Conservation (phyloP, 2,113 vertebrate species). For the Tragulus kanchil region DNA sequence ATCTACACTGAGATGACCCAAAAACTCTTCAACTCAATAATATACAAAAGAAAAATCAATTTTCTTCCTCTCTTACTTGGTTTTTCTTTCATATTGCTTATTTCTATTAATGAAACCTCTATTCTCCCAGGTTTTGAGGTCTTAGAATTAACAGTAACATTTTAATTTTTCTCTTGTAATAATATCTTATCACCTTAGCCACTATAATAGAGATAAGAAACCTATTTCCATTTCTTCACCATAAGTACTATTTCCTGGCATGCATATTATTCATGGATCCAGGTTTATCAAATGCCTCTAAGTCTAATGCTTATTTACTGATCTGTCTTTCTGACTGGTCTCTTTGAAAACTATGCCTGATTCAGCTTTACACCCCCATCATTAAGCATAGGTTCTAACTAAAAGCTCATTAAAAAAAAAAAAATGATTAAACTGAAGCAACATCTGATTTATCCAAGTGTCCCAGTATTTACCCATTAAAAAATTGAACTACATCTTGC, state of each 20-base stretch:
- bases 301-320: not conserved
- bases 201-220: not conserved
- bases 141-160: not conserved
- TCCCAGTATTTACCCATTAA: not conserved
- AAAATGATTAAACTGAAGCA: not conserved
- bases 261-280: not conserved
- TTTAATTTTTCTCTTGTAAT: slow-evolving; percentile 42
- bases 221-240: not conserved
- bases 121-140: not conserved
- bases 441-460: not conserved
- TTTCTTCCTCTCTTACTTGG: not conserved
- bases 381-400: not conserved
- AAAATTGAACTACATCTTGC: not conserved
- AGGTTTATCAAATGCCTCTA: not conserved
- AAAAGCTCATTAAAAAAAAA: not conserved
- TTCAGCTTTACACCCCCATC: not conserved
- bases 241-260: not conserved
- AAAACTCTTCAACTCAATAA: slow-evolving; percentile 1
- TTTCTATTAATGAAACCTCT: not conserved
- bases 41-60: slow-evolving; percentile 12
- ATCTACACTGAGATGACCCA: slow-evolving; percentile 28
- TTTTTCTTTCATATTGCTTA: not conserved
- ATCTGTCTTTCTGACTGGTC: not conserved
- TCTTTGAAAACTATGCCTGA: not conserved
- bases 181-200: not conserved